These are phyloP conservation scores for Anastatus disparis DNA, from an alignment of 1,140 invertebrate species.

Conservation along the genomic window DNA sequence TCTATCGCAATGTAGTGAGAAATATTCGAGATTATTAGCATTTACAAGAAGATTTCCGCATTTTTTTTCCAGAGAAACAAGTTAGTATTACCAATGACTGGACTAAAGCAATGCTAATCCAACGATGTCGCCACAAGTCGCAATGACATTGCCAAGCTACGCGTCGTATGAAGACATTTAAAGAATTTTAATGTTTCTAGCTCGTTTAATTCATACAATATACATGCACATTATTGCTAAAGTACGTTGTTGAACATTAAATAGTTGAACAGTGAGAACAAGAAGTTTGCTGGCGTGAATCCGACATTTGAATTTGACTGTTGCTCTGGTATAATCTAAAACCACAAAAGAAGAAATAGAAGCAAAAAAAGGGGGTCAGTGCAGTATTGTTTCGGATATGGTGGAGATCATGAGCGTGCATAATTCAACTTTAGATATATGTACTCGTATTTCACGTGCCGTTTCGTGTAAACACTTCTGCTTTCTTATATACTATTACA, in stretches of 20 bases:
- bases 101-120: background rate
- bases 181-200: constrained; percentile 2
- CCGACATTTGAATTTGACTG: no score
- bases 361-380: no score
- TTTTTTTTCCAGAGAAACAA: background rate
- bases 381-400: no score
- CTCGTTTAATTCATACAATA: no score
- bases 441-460: background rate
- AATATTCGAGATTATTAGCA: background rate
- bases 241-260: no score
- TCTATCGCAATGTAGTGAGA: background rate
- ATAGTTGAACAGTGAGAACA: no score
- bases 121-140: background rate
- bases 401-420: background rate
- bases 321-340: no score
- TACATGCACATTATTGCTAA: no score
- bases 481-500: background rate
- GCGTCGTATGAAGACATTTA: background rate
- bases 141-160: no score
- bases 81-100: background rate
- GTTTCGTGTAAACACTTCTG: background rate
- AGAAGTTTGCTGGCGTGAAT: no score
- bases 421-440: background rate
- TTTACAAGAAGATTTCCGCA: constrained; percentile 1
- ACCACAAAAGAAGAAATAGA: no score